A percentile compares a stretch with the other conserved stretches of the same genome.
Evolutionary conservation across 1,140 invertebrate genomes (phyloP).

Genomic region (Leptinotarsa defecta): DNA sequence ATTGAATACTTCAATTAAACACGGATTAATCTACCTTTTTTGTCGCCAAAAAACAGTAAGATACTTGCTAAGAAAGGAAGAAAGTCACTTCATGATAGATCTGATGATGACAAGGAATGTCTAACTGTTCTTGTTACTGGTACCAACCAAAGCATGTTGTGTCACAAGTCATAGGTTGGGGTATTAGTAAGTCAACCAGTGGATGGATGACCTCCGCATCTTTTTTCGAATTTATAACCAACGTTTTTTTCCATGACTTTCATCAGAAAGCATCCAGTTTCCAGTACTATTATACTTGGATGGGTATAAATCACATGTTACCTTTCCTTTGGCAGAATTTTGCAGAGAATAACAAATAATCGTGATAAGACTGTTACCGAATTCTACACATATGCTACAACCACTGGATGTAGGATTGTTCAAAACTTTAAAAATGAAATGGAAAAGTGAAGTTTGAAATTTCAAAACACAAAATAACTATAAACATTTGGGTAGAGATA

Average conservation of each 20-base stretch:
- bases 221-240: conserved; percentile 55
- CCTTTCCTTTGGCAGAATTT: conserved; percentile 30
- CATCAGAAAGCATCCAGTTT: conserved; percentile 44
- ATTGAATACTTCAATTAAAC: too few species aligned
- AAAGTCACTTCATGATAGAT: too few species aligned
- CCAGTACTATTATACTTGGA: conserved; percentile 55
- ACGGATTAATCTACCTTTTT: too few species aligned
- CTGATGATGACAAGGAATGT: too few species aligned
- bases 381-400: neutral
- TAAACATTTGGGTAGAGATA: neutral
- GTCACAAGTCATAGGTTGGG: conserved; percentile 46
- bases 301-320: conserved; percentile 55
- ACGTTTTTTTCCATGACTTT: conserved; percentile 50
- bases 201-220: conserved; percentile 55
- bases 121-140: too few species aligned
- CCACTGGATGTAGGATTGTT: neutral
- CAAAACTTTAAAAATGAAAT: too few species aligned
- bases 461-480: neutral
- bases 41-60: too few species aligned
- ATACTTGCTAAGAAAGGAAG: too few species aligned
- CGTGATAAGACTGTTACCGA: neutral
- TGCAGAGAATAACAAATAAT: neutral
- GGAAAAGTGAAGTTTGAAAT: too few species aligned
- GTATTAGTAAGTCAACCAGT: conserved; percentile 48
- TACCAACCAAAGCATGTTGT: neutral